Percentiles rank a stretch among this genome's conserved stretches.
Evolutionary conservation across 1,140 invertebrate genomes (phyloP).

Genomic region (Leptinotarsa undecemlineata): DNA sequence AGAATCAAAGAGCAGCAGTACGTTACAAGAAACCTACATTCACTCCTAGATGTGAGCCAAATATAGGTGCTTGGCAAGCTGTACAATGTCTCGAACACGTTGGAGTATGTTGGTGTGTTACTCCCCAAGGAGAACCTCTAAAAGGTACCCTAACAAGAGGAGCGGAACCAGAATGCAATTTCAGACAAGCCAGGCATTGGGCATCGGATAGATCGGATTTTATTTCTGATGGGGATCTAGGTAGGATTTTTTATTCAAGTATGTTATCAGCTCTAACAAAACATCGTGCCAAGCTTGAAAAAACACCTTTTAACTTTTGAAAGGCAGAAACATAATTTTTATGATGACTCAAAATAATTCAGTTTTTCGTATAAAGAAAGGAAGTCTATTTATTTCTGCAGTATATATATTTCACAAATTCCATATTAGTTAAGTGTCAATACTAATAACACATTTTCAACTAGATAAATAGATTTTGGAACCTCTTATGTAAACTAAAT

Average conservation of each 20-base stretch:
- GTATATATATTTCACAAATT: too few relatives aligned
- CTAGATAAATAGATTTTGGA: too few relatives aligned
- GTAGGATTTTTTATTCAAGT: slow-evolving; percentile 28
- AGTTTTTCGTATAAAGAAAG: too few relatives aligned
- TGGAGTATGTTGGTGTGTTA: slow-evolving; percentile 84
- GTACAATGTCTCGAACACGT: slow-evolving; percentile 81
- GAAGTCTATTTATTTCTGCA: too few relatives aligned
- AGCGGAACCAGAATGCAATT: slow-evolving; percentile 73
- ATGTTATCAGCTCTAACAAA: too few relatives aligned
- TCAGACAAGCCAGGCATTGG: slow-evolving; percentile 69
- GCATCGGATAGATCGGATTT: slow-evolving; percentile 53
- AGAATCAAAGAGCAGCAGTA: slow-evolving; percentile 70
- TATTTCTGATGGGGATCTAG: slow-evolving; percentile 51
- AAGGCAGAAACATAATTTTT: too few relatives aligned
- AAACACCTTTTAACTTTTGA: too few relatives aligned
- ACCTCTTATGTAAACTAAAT: too few relatives aligned
- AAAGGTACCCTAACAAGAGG: slow-evolving; percentile 77
- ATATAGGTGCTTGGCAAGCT: slow-evolving; percentile 75
- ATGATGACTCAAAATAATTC: too few relatives aligned
- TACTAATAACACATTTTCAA: too few relatives aligned
- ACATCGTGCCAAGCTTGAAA: too few relatives aligned
- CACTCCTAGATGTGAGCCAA: slow-evolving; percentile 72
- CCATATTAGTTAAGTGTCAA: too few relatives aligned
- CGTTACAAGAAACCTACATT: slow-evolving; percentile 73
- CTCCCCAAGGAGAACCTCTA: slow-evolving; percentile 74